Evolutionary conservation across 2,797 vertebrate genomes (phyloP), one percentile per base, ranked within the genome.

Genomic region (Tolypeutes matacus): DNA sequence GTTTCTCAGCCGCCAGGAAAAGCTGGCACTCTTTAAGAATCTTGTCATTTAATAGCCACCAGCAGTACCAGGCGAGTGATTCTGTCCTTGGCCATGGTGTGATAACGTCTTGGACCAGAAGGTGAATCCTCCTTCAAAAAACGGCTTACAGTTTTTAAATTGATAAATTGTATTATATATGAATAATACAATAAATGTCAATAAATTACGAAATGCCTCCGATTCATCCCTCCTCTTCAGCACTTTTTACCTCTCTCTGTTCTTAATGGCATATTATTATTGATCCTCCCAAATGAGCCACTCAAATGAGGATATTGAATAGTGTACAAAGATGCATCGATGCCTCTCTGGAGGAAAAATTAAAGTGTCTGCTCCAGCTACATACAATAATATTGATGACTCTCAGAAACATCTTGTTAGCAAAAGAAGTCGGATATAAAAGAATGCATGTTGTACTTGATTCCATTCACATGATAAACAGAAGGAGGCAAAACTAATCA

Each of bases 261-360:
- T 93, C 67, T 77, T 76, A 96, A 93, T 96, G 91, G 94, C 69
- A 64, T 86, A 81, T 93, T 83, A 81, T 93, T 92, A 93, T 86
- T 84, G 96, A 97, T 78, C 34, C 80, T 93, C 60, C 42, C 73
- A 80, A 95, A 87, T 92, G 94, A 93, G 65, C 93, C 81, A 84
- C 81, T 86, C 77, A 31, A 95, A 96, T 23, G 20, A 81, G 58
- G 93, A 96, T 85, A 73, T 36, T 95, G 89, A 94, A 70, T n/a
- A 73, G 29, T 83, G 62, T 62, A 42, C 67, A 85, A 92, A 95
- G 69, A 93, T 81, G 34, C 31, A 96, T 81, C 72, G 51, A 56
- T 78, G 62, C 92, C 77, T 95, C 90, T 72, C 91, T 73, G 62
- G 93, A 93, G 91, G 64, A 65, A 93, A 91, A 87, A 84, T 31